Percentiles rank a stretch among this genome's conserved stretches.
These are phyloP conservation scores for Bombus balteatus DNA, from an alignment of 1,140 invertebrate genomes.

Conservation along the genomic window DNA sequence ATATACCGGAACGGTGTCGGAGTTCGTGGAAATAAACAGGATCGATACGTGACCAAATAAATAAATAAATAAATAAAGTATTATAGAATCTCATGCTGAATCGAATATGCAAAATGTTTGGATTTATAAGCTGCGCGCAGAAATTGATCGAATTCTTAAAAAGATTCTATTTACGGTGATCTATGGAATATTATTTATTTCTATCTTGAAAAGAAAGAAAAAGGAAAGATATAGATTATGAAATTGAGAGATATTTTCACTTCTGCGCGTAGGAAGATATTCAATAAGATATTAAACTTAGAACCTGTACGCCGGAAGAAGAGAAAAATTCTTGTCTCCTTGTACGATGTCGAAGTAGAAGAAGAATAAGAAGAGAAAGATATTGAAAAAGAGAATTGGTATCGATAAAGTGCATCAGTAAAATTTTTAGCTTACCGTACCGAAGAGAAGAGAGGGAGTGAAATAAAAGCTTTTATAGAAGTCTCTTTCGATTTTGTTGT, in stretches of 20 bases:
- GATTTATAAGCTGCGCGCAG: constrained; percentile 9
- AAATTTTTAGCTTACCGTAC: constrained; percentile 77
- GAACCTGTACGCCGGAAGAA: background rate
- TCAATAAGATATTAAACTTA: background rate
- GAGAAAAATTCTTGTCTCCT: constrained; percentile 9
- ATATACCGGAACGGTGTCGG: constrained; percentile 51
- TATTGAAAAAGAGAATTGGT: constrained; percentile 45
- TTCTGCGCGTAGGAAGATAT: constrained; percentile 28
- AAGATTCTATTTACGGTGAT: background rate
- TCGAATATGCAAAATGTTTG: constrained; percentile 43
- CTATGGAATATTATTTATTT: background rate
- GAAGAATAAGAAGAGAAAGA: constrained; percentile 44
- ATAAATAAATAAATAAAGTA: background rate
- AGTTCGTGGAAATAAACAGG: constrained; percentile 30
- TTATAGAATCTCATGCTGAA: constrained; percentile 49
- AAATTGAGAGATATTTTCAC: background rate
- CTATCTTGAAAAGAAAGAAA: background rate
- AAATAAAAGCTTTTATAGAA: constrained; percentile 58
- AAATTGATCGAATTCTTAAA: constrained; percentile 7
- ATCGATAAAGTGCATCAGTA: constrained; percentile 55
- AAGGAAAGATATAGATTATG: background rate
- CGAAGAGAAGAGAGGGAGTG: constrained; percentile 63
- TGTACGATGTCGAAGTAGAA: background rate
- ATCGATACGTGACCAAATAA: background rate
- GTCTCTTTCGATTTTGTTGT: constrained; percentile 54